Conservation (phyloP, 2,888 invertebrate genomes). For the Drosophila emarginata region DNA sequence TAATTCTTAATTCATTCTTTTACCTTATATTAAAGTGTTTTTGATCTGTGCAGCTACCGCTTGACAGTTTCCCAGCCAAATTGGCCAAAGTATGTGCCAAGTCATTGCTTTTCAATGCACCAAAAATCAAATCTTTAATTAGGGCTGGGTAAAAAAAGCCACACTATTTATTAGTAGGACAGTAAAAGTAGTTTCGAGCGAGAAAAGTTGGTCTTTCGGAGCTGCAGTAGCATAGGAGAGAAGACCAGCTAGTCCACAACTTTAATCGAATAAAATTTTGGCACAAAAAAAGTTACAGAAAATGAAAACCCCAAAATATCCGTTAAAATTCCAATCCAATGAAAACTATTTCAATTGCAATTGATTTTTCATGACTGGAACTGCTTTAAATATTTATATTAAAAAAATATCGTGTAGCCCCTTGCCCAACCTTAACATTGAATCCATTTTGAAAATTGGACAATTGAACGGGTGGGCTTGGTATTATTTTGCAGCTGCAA, state of each 20-base stretch:
- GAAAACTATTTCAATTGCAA: conserved; percentile 19
- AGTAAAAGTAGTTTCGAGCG: too few species aligned
- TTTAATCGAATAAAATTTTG: too few species aligned
- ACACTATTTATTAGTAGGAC: too few species aligned
- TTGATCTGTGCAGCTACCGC: background rate
- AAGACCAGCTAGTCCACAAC: too few species aligned
- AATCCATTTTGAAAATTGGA: conserved; percentile 52
- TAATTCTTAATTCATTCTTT: conserved; percentile 44
- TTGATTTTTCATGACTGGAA: conserved; percentile 29
- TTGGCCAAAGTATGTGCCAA: background rate
- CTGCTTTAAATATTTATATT: too few species aligned
- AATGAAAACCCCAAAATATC: too few species aligned
- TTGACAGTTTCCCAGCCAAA: conserved; percentile 2
- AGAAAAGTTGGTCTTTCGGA: too few species aligned
- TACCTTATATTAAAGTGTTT: conserved; percentile 14
- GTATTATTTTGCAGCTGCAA: conserved; percentile 19
- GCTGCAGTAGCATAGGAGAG: background rate
- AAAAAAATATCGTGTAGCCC: conserved; percentile 43
- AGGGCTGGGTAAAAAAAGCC: too few species aligned
- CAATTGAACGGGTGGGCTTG: conserved; percentile 30
- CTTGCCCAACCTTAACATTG: conserved; percentile 26
- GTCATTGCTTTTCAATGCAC: background rate
- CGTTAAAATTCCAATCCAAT: background rate
- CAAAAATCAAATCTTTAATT: background rate
- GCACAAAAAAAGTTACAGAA: too few species aligned